Conservation (phyloP, 2,113 vertebrate species). For the Apodemus speciosus region DNA sequence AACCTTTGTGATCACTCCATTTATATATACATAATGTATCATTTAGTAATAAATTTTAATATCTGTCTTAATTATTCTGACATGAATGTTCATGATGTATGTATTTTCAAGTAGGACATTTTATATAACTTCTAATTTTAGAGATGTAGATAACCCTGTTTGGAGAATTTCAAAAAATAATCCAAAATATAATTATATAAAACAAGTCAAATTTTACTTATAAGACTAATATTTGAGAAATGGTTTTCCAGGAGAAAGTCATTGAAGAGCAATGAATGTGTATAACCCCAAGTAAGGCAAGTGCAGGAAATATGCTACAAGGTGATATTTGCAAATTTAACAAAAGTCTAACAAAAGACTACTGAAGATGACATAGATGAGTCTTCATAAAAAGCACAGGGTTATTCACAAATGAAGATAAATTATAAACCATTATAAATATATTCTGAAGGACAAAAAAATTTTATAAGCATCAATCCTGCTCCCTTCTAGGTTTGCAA, state of each 20-base stretch:
- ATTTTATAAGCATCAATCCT: neutral
- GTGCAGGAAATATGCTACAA: fast-evolving
- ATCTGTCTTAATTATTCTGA: neutral
- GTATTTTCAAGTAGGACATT: neutral
- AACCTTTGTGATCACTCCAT: neutral
- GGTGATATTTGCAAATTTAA: neutral
- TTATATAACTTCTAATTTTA: neutral
- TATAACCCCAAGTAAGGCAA: neutral
- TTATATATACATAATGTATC: neutral
- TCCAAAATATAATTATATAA: neutral
- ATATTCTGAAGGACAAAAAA: slow-evolving; percentile 38
- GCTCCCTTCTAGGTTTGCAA: slow-evolving; percentile 47
- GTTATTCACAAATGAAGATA: neutral
- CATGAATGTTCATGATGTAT: neutral
- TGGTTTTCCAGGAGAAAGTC: neutral
- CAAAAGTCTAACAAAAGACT: neutral
- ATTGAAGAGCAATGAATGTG: neutral
- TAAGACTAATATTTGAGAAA: neutral
- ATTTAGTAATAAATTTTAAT: neutral
- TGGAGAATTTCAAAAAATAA: neutral
- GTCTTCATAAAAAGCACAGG: neutral
- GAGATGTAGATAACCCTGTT: neutral
- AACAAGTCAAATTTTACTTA: neutral
- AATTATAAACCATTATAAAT: slow-evolving; percentile 35
- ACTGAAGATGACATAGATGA: neutral